phyloP scores from a whole-genome alignment of 2,113 vertebrate genomes.

The Zosterops borbonicus region DNA sequence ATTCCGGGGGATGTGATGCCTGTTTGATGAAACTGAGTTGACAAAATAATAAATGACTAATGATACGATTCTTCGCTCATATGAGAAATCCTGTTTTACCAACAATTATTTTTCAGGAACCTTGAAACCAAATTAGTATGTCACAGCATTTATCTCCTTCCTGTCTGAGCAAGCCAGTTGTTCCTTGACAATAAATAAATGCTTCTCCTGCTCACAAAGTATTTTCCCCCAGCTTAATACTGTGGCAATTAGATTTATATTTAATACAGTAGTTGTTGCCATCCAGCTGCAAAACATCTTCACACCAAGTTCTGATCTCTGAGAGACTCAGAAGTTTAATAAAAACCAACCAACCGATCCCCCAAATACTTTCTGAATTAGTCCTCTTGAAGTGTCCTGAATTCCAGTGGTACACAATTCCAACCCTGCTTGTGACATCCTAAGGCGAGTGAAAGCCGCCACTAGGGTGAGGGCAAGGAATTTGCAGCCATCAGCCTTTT shows the following conservation, averaged over 20 bases:
- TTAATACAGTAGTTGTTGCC: not conserved
- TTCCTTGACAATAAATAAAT: not conserved
- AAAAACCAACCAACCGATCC: not conserved
- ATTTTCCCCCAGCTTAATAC: not conserved
- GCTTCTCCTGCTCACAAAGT: not conserved
- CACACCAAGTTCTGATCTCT: not conserved
- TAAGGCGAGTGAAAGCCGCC: accelerated
- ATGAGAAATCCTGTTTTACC: not conserved
- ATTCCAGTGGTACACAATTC: not conserved
- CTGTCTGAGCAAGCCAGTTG: not conserved
- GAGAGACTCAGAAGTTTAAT: not conserved
- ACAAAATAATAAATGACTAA: not conserved
- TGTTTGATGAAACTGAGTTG: not conserved
- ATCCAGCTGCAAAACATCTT: not conserved
- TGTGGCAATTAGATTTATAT: not conserved
- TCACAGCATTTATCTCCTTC: not conserved
- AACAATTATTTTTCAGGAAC: not conserved
- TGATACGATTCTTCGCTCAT: not conserved
- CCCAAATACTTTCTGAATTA: not conserved
- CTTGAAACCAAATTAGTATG: not conserved
- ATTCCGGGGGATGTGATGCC: not conserved
- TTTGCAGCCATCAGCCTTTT: not conserved
- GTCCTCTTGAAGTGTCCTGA: not conserved
- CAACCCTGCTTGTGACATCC: not conserved
- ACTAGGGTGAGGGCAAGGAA: not conserved